Evolutionary conservation across 1,140 invertebrate genomes (phyloP).

Genomic region (Galleria mellonella): DNA sequence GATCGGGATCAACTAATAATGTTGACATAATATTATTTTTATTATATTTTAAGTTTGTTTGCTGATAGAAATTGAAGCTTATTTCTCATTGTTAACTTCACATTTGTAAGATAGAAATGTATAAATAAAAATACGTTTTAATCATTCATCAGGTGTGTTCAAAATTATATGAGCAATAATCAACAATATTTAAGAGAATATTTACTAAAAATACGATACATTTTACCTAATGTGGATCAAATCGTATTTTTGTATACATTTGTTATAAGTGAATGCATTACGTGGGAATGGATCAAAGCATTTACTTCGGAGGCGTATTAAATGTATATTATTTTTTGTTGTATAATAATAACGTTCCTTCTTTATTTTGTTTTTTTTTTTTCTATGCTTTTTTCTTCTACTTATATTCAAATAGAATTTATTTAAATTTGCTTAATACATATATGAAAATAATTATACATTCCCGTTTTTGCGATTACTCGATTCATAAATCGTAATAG

Average conservation of each 20-base stretch:
- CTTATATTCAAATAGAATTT: no score
- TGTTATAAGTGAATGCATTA: no score
- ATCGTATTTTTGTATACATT: not conserved
- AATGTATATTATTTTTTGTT: conserved; percentile 58
- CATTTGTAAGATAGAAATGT: conserved; percentile 4
- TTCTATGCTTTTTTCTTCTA: conserved; percentile 8
- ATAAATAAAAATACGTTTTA: not conserved
- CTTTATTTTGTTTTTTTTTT: conserved; percentile 35
- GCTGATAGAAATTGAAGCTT: conserved; percentile 19
- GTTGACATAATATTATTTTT: conserved; percentile 5
- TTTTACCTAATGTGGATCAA: no score
- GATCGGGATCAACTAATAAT: no score
- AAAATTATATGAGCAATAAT: not conserved
- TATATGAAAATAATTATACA: no score
- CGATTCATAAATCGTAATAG: no score
- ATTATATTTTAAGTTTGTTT: conserved; percentile 5
- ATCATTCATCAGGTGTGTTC: conserved; percentile 8
- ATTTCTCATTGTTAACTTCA: conserved; percentile 21
- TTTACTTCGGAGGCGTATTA: conserved; percentile 37
- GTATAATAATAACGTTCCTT: conserved; percentile 62
- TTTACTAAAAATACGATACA: no score
- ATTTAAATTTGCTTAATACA: no score
- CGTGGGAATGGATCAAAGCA: conserved; percentile 25
- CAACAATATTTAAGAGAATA: no score
- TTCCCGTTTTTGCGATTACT: no score